Base-by-base conservation (phyloP, 2,888 invertebrate genomes). In the Pherbina coryleti region DNA sequence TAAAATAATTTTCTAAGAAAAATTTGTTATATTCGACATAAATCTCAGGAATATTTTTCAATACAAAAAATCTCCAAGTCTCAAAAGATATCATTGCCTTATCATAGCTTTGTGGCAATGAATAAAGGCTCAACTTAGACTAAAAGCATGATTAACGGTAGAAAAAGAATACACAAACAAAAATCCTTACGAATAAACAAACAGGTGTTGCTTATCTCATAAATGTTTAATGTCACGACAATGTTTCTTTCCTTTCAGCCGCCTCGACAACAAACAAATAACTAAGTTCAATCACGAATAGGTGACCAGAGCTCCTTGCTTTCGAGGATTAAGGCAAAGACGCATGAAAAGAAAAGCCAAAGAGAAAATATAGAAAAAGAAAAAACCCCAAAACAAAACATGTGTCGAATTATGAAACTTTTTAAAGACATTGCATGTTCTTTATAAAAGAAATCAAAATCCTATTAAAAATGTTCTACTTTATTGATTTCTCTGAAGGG, bases 201-300 rank as follows among this genome's bases (percentile, higher is more conserved):
- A 34, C 64, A 67, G 53, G 70, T 70, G 70, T 70, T 51, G 8
- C 11, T 34, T 31, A 55, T 53, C 44, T 70, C 55, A 70, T 70
- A 55, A 70, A 28, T 55, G 55, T 70, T 70, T 28, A 31, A 31
- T 64, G 64, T 31, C 31, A 44, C 44, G 44, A 14, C 7, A 44
- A 2, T 44, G 7, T 44, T 60, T 64, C 5, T 34, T 64, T 3
- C 11, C 9, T 55, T 17, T 55, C 8, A 19, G 17, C 22, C 7
- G 31, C 64, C 28, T 2, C 2, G 2, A 22, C 14, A 60, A 17
- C n/a, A 2, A 28, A 64, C 17, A 2, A 64, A 64, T 14, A n/a
- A 17, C 34, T 4, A 64, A 11, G 11, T 17, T 31, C 64, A 64
- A 64, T 31, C 57, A 60, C 11, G 25, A 25, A 55, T 55, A 55